Percentiles rank a stretch among this genome's conserved stretches.
Evolutionary conservation across 2,888 invertebrate genomes (phyloP).

Genomic region (Temnothorax unifasciatus): DNA sequence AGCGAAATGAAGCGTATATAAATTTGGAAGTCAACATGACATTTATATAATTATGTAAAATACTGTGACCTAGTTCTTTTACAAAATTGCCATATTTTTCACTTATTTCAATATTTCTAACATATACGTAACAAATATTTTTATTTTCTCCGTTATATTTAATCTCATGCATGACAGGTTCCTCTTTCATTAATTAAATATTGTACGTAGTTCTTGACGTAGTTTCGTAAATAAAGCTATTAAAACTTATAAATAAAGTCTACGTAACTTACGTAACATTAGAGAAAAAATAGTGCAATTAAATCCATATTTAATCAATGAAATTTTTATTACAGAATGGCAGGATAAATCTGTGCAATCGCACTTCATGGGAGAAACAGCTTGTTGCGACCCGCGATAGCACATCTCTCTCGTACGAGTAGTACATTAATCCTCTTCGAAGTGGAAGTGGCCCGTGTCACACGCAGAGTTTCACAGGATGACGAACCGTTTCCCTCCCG

Average conservation of each 20-base stretch:
- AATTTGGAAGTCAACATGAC: not conserved
- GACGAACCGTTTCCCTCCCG: constrained; percentile 75
- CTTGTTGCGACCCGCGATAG: constrained; percentile 57
- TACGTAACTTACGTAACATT: not conserved
- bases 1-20: not conserved
- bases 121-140: not conserved
- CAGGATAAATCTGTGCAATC: constrained; percentile 16
- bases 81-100: not conserved
- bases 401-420: constrained; percentile 60
- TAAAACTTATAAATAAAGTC: not conserved
- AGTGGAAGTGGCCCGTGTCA: constrained; percentile 73
- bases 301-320: constrained; percentile 10
- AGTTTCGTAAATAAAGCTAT: not conserved
- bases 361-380: not conserved
- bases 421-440: constrained; percentile 72
- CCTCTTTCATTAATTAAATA: constrained; percentile 16
- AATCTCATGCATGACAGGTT: not conserved
- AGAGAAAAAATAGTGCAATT: not conserved
- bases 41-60: not conserved
- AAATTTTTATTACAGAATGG: constrained; percentile 16
- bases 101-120: not conserved
- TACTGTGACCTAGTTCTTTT: not conserved
- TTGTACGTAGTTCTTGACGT: not conserved
- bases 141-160: not conserved
- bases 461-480: constrained; percentile 72